Conservation (phyloP, 2,113 vertebrate species). For the Mirza zaza region DNA sequence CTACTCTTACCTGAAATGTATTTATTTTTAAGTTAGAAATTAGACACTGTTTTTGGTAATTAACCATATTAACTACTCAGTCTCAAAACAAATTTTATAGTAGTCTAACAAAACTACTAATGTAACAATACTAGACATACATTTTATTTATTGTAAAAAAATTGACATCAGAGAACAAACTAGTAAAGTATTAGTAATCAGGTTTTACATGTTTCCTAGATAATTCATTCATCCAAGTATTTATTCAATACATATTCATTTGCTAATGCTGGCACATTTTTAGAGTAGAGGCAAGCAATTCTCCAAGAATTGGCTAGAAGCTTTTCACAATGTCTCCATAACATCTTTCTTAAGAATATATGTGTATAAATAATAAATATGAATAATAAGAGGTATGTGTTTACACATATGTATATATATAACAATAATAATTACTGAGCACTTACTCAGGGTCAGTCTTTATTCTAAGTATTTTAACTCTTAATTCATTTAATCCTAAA, state of each 20-base stretch:
- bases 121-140: not conserved
- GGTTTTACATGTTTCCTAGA: conserved; percentile 17
- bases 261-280: conserved; percentile 17
- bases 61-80: conserved; percentile 31
- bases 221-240: conserved; percentile 27
- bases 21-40: conserved; percentile 45
- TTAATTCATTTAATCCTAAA: not conserved
- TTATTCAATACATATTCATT: conserved; percentile 39
- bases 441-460: conserved; percentile 14
- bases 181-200: not conserved
- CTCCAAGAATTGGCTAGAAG: not conserved
- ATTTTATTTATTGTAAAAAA: conserved; percentile 12
- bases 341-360: conserved; percentile 23
- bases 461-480: not conserved
- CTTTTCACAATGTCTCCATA: conserved; percentile 42
- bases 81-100: conserved; percentile 44
- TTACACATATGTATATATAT: not conserved
- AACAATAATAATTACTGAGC: not conserved
- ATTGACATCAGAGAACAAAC: not conserved
- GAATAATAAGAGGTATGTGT: not conserved
- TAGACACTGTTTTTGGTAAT: not conserved
- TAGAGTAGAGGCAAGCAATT: conserved; percentile 33
- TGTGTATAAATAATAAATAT: not conserved
- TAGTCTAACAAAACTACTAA: conserved; percentile 31
- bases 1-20: not conserved